Percentiles rank a stretch among this genome's conserved stretches.
phyloP scores from a whole-genome alignment of 2,888 invertebrate species.

The Iselma pallidipennis region DNA sequence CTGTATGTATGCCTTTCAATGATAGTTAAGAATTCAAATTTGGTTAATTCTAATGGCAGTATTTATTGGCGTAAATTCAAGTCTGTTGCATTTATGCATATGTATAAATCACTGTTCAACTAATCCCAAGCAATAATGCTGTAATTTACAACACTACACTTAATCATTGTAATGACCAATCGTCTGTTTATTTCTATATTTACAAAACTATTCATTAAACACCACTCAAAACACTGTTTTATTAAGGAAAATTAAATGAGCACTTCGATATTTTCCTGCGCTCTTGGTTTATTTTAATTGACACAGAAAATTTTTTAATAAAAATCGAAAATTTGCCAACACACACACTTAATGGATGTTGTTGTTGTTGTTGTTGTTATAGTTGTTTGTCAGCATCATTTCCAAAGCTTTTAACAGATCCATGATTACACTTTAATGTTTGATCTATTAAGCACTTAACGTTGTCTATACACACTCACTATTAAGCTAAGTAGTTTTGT shows the following conservation, averaged over 20 bases:
- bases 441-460: conserved; percentile 26
- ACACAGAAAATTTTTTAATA: too few relatives aligned
- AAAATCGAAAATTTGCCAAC: conserved; percentile 19
- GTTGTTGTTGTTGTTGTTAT: conserved; percentile 13
- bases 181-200: conserved; percentile 44
- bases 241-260: neutral
- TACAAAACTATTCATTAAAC: conserved; percentile 33
- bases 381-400: neutral
- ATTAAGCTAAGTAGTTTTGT: conserved; percentile 24
- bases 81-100: conserved; percentile 36
- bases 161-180: conserved; percentile 48
- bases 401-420: conserved; percentile 21
- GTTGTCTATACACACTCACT: conserved; percentile 14
- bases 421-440: conserved; percentile 25
- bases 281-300: too few relatives aligned
- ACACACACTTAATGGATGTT: conserved; percentile 20
- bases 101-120: conserved; percentile 39
- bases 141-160: conserved; percentile 47
- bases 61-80: neutral
- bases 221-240: neutral
- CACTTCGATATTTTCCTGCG: too few relatives aligned
- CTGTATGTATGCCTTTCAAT: neutral
- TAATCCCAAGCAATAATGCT: conserved; percentile 43
- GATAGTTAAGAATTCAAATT: too few relatives aligned
- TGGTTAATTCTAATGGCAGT: too few relatives aligned